phyloP scores from a whole-genome alignment of 2,113 vertebrate genomes.

The Chaetura pelagica region DNA sequence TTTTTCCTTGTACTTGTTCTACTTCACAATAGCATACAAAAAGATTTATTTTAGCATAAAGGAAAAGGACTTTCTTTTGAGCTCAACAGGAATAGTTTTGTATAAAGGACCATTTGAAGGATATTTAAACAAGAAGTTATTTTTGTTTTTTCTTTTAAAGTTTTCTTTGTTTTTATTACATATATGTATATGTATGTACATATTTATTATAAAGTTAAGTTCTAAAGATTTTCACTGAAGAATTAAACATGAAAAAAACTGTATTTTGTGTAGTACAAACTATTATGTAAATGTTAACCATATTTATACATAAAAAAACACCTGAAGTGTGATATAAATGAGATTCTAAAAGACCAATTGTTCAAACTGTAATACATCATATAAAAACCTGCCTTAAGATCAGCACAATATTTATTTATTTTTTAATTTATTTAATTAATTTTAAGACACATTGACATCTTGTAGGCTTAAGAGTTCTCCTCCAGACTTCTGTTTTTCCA shows the following conservation, averaged over 20 bases:
- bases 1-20: not conserved
- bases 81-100: not conserved
- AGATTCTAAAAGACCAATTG: not conserved
- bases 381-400: not conserved
- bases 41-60: not conserved
- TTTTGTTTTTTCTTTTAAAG: not conserved
- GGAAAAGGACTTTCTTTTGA: not conserved
- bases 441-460: not conserved
- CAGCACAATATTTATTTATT: not conserved
- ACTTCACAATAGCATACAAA: not conserved
- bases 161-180: not conserved
- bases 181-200: not conserved
- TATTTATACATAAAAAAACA: not conserved
- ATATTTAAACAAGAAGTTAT: not conserved
- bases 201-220: not conserved
- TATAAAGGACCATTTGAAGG: not conserved
- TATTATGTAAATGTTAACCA: not conserved
- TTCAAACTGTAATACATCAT: not conserved
- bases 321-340: not conserved
- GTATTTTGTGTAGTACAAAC: not conserved
- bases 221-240: not conserved
- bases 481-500: not conserved
- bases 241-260: not conserved
- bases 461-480: not conserved
- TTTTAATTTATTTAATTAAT: not conserved